These are phyloP conservation scores for Carassius carassius DNA, from an alignment of 2,113 vertebrate genomes.

Conservation along the genomic window DNA sequence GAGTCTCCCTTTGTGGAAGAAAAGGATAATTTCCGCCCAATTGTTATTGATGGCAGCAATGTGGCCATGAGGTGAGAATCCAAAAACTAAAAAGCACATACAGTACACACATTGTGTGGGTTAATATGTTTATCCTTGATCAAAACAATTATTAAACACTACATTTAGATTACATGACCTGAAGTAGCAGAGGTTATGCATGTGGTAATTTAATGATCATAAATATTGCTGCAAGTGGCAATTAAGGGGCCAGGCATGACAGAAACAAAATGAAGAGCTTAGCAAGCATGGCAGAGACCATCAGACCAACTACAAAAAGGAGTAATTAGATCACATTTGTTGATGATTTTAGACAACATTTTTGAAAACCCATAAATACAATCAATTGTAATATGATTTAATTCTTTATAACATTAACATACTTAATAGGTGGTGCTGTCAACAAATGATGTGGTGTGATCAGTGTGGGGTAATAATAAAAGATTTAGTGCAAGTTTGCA, in stretches of 20 bases:
- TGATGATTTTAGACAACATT: neutral
- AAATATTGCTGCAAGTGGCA: neutral
- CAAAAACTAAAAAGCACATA: neutral
- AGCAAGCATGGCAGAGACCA: neutral
- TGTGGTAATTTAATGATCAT: neutral
- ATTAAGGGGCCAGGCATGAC: neutral
- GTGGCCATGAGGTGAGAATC: conserved; percentile 93
- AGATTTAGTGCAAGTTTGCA: too few species aligned
- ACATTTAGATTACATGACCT: neutral
- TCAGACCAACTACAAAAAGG: neutral
- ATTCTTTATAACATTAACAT: neutral
- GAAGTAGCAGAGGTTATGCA: neutral
- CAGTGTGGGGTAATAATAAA: too few species aligned
- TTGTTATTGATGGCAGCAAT: conserved; percentile 96
- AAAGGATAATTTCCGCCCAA: conserved; percentile 89
- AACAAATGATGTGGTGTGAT: neutral
- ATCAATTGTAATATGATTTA: too few species aligned
- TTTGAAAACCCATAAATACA: neutral
- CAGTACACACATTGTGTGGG: neutral
- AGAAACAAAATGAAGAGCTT: neutral
- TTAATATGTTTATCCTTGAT: neutral
- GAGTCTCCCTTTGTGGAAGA: conserved; percentile 87
- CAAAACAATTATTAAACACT: neutral
- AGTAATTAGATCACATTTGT: neutral
- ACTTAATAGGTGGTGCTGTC: neutral